These are phyloP conservation scores for Cephalopterus ornatus DNA, from an alignment of 2,113 vertebrate species.

Conservation along the genomic window DNA sequence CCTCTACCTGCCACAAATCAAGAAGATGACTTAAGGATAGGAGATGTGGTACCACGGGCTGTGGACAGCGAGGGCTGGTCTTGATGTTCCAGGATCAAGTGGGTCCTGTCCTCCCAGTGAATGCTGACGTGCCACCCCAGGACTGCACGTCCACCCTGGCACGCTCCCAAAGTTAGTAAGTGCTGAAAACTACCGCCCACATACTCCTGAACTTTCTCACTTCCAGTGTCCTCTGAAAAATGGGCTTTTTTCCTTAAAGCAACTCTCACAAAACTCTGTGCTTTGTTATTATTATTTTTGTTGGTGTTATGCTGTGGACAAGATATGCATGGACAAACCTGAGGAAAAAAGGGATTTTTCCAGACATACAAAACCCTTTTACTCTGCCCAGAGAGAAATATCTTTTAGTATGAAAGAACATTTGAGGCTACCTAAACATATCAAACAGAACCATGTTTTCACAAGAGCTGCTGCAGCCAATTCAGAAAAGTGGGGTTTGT, in stretches of 20 bases:
- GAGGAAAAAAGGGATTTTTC: not conserved
- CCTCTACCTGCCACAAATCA: not conserved
- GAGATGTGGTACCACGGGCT: fast-evolving
- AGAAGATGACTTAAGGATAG: not conserved
- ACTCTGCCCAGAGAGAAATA: not conserved
- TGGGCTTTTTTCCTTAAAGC: not conserved
- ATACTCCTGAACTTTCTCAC: not conserved
- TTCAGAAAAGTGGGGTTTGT: not conserved
- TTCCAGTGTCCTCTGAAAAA: not conserved
- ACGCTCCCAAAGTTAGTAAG: not conserved
- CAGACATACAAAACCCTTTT: not conserved
- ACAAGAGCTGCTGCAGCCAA: not conserved
- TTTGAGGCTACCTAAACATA: not conserved
- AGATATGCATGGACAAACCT: not conserved
- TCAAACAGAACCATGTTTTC: not conserved
- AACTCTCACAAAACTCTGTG: not conserved
- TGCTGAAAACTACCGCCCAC: not conserved
- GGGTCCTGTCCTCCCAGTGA: not conserved
- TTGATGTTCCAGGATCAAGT: fast-evolving
- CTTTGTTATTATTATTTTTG: too few species aligned
- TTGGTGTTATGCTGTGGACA: not conserved
- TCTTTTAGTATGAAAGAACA: not conserved
- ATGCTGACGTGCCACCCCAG: not conserved
- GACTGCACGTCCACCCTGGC: not conserved
- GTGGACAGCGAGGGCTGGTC: fast-evolving